phyloP scores from a whole-genome alignment of 2,113 vertebrate genomes.

The Thalassarche chlororhynchos region DNA sequence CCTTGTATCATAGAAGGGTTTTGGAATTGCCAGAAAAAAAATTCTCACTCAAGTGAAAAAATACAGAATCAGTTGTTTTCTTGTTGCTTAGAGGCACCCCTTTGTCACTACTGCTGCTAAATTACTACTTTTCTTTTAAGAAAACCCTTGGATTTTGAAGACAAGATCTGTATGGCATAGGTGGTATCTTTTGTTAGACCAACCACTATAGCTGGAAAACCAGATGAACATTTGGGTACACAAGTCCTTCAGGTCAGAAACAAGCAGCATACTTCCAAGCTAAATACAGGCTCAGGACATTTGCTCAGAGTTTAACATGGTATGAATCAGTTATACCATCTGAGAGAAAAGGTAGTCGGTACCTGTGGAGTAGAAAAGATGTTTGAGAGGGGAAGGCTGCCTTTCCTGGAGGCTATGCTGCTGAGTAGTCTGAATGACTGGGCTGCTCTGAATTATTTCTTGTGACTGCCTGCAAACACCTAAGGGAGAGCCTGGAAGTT shows the following conservation, averaged over 20 bases:
- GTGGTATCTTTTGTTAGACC: background rate
- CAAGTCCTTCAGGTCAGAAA: background rate
- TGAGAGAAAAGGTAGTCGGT: background rate
- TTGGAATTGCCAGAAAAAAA: background rate
- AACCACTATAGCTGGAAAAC: background rate
- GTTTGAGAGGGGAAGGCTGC: background rate
- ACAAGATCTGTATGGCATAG: background rate
- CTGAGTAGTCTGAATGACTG: background rate
- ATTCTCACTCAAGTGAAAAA: background rate
- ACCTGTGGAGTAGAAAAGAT: background rate
- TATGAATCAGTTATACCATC: background rate
- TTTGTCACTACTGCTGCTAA: background rate
- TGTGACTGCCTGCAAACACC: background rate
- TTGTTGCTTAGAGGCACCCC: background rate
- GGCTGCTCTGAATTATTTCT: background rate
- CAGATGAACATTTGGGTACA: background rate
- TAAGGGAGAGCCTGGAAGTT: background rate
- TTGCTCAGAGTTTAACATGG: background rate
- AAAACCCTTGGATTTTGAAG: background rate
- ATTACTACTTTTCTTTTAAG: background rate
- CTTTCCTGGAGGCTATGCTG: background rate
- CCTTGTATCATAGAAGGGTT: background rate
- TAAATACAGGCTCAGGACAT: background rate
- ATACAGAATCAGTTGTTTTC: background rate
- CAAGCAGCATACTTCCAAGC: background rate